Percentiles rank a stretch among this genome's conserved stretches.
Evolutionary conservation across 2,888 invertebrate genomes (phyloP).

Genomic region (Drosophila acutilabella): DNA sequence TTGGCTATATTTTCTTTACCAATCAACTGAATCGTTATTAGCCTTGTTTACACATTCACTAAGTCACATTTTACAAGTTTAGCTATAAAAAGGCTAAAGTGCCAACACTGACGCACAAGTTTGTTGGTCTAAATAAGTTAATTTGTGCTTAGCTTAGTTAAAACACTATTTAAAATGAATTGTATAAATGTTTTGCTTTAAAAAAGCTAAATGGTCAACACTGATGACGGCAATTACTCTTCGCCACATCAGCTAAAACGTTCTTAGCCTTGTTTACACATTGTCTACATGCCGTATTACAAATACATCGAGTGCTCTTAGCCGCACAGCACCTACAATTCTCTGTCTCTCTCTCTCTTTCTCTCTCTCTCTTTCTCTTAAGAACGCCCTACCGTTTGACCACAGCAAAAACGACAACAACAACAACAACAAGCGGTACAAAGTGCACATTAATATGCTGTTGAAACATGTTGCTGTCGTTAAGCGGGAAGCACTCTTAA

Average conservation of each 20-base stretch:
- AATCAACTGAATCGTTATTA: no score
- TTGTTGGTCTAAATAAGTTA: no score
- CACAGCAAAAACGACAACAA: conserved; percentile 25
- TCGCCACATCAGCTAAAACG: conserved; percentile 37
- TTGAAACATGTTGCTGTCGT: conserved; percentile 60
- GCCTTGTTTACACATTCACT: no score
- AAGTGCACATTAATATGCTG: conserved; percentile 66
- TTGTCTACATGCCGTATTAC: conserved; percentile 68
- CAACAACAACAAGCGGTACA: conserved; percentile 28
- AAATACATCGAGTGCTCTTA: conserved; percentile 14
- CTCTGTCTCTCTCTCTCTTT: background rate
- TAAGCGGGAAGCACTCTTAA: conserved; percentile 44
- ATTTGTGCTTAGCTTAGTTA: no score
- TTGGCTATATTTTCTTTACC: no score
- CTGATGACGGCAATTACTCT: conserved; percentile 28
- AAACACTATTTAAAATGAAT: no score
- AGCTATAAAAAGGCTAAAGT: no score
- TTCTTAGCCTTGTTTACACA: conserved; percentile 74
- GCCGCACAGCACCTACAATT: background rate
- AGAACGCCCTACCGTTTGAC: conserved; percentile 32
- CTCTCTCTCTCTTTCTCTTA: background rate
- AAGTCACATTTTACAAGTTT: no score
- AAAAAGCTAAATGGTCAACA: background rate
- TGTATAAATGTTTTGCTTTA: no score
- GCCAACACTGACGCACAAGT: no score